A percentile compares a stretch with the other conserved stretches of the same genome.
Evolutionary conservation across 2,888 invertebrate species (phyloP).

Genomic region (Cyrtodaria siliqua): DNA sequence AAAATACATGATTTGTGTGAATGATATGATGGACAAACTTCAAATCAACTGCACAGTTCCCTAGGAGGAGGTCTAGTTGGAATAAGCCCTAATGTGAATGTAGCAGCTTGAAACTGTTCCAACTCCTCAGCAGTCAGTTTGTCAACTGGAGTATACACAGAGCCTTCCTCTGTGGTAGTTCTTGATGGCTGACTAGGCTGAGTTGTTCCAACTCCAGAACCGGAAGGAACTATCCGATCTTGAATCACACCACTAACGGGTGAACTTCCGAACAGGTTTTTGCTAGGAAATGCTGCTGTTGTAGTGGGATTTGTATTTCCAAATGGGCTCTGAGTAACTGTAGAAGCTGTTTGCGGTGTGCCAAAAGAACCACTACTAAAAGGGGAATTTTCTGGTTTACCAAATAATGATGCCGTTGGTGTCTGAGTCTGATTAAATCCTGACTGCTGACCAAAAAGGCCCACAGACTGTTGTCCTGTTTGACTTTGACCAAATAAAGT

Average conservation of each 20-base stretch:
- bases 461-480: slow-evolving; percentile 5
- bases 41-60: no score
- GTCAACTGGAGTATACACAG: slow-evolving; percentile 75
- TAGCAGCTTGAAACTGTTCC: slow-evolving; percentile 89
- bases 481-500: slow-evolving; percentile 26
- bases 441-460: background rate
- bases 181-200: no score
- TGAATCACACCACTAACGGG: background rate
- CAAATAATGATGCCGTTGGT: slow-evolving; percentile 38
- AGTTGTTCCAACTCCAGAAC: slow-evolving; percentile 3
- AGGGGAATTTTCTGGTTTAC: slow-evolving; percentile 13
- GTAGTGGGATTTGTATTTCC: background rate
- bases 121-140: slow-evolving; percentile 89
- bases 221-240: slow-evolving; percentile 15
- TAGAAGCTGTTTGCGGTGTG: background rate
- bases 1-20: no score
- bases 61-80: slow-evolving; percentile 90
- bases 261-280: slow-evolving; percentile 17
- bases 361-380: slow-evolving; percentile 7
- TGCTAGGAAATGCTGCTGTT: slow-evolving; percentile 11
- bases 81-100: slow-evolving; percentile 90
- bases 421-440: slow-evolving; percentile 7
- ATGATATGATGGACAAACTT: no score
- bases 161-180: no score
- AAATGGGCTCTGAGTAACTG: no score